Evolutionary conservation across 1,140 invertebrate species (phyloP).

Genomic region (Caenorhabditis latens): DNA sequence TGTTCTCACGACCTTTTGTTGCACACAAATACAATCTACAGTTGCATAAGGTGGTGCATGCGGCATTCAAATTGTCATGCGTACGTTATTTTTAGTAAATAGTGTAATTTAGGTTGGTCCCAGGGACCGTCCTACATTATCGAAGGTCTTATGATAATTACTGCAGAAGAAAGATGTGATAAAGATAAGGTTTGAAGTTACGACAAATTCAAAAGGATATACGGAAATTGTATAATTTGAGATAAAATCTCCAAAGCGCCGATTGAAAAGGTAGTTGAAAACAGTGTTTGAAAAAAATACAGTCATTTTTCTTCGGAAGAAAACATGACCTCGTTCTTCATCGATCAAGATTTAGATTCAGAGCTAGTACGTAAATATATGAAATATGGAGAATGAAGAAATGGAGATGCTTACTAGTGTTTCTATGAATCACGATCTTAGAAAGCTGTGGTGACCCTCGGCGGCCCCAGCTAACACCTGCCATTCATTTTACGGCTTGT

Average conservation of each 20-base stretch:
- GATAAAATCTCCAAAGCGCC: constrained; percentile 21
- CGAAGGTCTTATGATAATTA: not conserved
- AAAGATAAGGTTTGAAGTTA: not conserved
- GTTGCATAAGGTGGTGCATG: not conserved
- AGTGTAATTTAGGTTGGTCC: not conserved
- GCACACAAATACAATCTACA: constrained; percentile 4
- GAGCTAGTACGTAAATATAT: not conserved
- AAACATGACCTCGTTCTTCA: constrained; percentile 17
- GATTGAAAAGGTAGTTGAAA: not conserved
- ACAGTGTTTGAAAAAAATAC: not conserved
- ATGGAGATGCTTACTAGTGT: not conserved
- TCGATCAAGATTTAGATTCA: not conserved
- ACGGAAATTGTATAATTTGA: constrained; percentile 3
- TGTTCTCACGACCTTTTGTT: constrained; percentile 50
- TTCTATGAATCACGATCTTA: not conserved
- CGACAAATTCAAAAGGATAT: not conserved
- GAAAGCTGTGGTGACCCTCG: not conserved
- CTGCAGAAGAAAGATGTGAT: not conserved
- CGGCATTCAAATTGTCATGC: not conserved
- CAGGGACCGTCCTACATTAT: not conserved
- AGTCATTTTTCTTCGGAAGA: not conserved
- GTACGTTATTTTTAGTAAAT: not conserved
- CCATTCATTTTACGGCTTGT: not conserved
- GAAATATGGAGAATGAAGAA: not conserved
- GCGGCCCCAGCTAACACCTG: constrained; percentile 35